A percentile compares a stretch with the other conserved stretches of the same genome.
Conservation (phyloP, 2,888 invertebrate genomes). For the Pammene fasciana region DNA sequence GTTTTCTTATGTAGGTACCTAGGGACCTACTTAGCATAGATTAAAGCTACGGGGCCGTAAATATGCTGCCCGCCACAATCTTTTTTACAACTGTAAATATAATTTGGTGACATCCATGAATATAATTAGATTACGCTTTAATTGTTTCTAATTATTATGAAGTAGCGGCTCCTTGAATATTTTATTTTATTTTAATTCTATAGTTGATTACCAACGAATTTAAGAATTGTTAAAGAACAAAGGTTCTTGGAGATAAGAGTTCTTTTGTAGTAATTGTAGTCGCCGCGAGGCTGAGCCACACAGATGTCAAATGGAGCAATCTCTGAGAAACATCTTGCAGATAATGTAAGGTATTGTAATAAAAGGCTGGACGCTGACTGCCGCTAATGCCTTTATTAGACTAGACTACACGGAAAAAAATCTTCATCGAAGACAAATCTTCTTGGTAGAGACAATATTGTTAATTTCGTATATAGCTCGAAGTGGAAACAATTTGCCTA, state of each 20-base stretch:
- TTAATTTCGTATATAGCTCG: no score
- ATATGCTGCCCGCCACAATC: no score
- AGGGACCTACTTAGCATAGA: no score
- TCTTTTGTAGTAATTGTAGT: slow-evolving; percentile 27
- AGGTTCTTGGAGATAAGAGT: slow-evolving; percentile 24
- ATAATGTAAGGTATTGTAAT: slow-evolving; percentile 6
- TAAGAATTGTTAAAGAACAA: slow-evolving; percentile 25
- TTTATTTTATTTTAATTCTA: slow-evolving; percentile 1
- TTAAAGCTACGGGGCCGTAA: no score
- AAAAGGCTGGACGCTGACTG: background rate
- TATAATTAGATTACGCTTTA: background rate
- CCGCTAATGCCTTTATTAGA: background rate
- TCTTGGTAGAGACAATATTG: no score
- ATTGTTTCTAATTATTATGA: background rate
- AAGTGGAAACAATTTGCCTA: no score
- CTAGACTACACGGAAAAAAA: no score
- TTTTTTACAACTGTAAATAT: no score
- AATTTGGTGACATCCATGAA: no score
- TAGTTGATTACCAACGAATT: slow-evolving; percentile 1
- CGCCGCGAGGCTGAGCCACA: background rate
- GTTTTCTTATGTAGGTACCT: no score
- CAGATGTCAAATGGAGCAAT: slow-evolving; percentile 18
- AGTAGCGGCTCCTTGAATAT: background rate
- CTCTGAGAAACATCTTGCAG: slow-evolving; percentile 17
- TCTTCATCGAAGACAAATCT: no score